Conservation (phyloP, 2,113 vertebrate genomes). For the Cynopterus brachyotis region DNA sequence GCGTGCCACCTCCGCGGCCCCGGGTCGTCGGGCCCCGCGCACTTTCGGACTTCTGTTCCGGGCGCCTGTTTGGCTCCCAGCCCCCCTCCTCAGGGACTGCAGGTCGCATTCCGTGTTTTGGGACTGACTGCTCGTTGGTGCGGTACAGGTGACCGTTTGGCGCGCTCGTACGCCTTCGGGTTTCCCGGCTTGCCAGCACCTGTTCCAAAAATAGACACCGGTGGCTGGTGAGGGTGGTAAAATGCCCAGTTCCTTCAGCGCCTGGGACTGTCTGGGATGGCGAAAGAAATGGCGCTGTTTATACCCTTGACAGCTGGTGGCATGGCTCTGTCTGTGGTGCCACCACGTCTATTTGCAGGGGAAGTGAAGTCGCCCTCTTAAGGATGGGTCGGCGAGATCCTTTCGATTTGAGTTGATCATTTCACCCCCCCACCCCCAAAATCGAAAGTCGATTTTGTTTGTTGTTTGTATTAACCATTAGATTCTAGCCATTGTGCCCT, state of each 20-base stretch:
- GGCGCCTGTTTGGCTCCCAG: not conserved
- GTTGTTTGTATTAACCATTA: not conserved
- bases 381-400: not conserved
- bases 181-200: not conserved
- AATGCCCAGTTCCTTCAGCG: not conserved
- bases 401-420: too few relatives aligned
- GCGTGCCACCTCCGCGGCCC: fast-evolving
- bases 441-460: not conserved
- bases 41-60: not conserved
- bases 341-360: not conserved
- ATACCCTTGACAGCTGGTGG: slow-evolving; percentile 50
- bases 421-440: too few relatives aligned
- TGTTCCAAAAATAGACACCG: slow-evolving; percentile 34
- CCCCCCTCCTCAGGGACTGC: not conserved
- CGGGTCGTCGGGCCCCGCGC: not conserved
- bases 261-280: not conserved
- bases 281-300: slow-evolving; percentile 50
- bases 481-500: not conserved
- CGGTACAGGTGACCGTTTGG: slow-evolving; percentile 38
- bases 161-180: not conserved
- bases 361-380: not conserved
- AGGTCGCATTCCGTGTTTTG: slow-evolving; percentile 14
- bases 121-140: slow-evolving; percentile 47
- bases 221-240: not conserved
- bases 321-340: slow-evolving; percentile 15